Percentiles rank a stretch among this genome's conserved stretches.
Conservation (phyloP, 2,113 vertebrate species). For the Lucifuga dentata region DNA sequence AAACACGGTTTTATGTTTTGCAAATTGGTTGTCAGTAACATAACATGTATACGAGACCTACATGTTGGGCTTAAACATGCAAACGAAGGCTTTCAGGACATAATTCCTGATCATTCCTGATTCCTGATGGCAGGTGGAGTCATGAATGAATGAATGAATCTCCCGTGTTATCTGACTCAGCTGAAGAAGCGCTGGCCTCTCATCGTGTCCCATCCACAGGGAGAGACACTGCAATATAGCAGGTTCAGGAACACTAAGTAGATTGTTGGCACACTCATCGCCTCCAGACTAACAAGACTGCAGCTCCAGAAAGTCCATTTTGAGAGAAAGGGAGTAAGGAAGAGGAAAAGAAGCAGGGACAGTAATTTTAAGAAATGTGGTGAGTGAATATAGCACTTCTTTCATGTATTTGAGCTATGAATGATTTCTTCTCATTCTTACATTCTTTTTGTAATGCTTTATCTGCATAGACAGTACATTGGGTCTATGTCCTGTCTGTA, state of each 20-base stretch:
- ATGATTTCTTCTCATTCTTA: too few species aligned
- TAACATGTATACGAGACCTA: too few species aligned
- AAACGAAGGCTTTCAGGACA: too few species aligned
- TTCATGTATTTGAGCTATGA: background rate
- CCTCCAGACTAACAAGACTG: slow-evolving; percentile 47
- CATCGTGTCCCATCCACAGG: slow-evolving; percentile 3
- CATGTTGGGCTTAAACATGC: too few species aligned
- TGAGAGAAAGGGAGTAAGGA: slow-evolving; percentile 18
- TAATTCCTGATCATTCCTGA: background rate
- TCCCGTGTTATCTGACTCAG: slow-evolving; percentile 42
- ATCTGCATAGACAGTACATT: too few species aligned
- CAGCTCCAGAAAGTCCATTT: slow-evolving; percentile 71
- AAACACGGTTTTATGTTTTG: too few species aligned
- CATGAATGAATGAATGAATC: slow-evolving; percentile 24
- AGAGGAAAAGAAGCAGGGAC: background rate
- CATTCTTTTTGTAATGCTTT: too few species aligned
- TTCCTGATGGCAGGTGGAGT: background rate
- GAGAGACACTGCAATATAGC: slow-evolving; percentile 34
- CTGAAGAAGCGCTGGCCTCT: slow-evolving; percentile 34
- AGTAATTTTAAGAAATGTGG: too few species aligned
- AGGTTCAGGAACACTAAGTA: slow-evolving; percentile 53
- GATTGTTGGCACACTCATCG: slow-evolving; percentile 41
- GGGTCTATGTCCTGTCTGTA: too few species aligned
- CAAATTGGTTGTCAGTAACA: too few species aligned
- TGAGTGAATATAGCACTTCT: too few species aligned